A percentile compares a stretch with the other conserved stretches of the same genome.
These are phyloP conservation scores for Nibea albiflora DNA, from an alignment of 2,113 vertebrate species.

Conservation along the genomic window DNA sequence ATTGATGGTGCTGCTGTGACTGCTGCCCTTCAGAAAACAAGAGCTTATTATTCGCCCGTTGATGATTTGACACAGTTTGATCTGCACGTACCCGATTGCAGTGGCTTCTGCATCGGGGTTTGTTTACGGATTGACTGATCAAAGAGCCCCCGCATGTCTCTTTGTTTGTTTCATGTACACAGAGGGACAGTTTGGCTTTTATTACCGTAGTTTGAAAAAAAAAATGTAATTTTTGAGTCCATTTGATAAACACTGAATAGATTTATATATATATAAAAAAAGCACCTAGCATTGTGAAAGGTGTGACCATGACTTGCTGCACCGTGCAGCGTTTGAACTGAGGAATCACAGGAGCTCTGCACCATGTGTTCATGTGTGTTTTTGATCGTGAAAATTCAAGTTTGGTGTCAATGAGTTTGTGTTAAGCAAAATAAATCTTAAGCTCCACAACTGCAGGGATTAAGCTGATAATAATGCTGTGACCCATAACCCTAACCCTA, in stretches of 20 bases:
- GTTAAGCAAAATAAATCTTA: neutral
- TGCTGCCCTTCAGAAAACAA: conserved; percentile 79
- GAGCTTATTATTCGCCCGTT: conserved; percentile 78
- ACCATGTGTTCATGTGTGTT: neutral
- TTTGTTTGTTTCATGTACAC: conserved; percentile 82
- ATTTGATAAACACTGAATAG: conserved; percentile 60
- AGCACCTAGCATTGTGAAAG: conserved; percentile 34
- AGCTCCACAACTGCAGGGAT: neutral
- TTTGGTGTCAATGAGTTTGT: neutral
- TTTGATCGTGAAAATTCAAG: neutral
- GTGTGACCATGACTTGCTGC: conserved; percentile 40
- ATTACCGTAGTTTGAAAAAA: conserved; percentile 34
- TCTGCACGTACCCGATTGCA: conserved; percentile 73
- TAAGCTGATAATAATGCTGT: neutral
- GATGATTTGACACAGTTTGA: conserved; percentile 83
- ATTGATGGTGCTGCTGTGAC: conserved; percentile 80
- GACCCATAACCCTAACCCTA: neutral
- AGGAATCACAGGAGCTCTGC: neutral
- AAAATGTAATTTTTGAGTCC: conserved; percentile 69
- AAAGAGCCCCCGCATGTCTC: conserved; percentile 77
- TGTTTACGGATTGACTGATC: conserved; percentile 84
- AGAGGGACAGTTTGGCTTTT: conserved; percentile 76
- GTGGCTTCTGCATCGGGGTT: conserved; percentile 75
- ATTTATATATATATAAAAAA: conserved; percentile 23
- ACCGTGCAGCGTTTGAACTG: neutral